These are phyloP conservation scores for Axis porcinus DNA, from an alignment of 2,113 vertebrate species.

Conservation along the genomic window DNA sequence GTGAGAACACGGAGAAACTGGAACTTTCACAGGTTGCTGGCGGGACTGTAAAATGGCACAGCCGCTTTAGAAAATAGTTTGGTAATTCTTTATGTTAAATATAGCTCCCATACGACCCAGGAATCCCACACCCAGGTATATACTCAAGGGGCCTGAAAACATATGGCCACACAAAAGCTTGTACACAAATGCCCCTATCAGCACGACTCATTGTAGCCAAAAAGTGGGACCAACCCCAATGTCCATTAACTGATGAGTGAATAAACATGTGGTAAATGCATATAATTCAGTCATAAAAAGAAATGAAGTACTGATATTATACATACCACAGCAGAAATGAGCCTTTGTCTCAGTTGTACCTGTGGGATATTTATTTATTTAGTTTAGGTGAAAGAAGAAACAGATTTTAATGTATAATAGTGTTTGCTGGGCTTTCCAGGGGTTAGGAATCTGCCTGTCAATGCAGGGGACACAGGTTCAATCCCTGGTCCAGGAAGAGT, in stretches of 20 bases:
- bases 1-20: neutral
- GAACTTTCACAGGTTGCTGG: neutral
- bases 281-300: neutral
- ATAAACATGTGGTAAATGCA: neutral
- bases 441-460: neutral
- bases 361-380: neutral
- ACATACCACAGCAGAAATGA: neutral
- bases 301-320: neutral
- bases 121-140: neutral
- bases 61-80: neutral
- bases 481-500: neutral
- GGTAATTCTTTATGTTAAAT: neutral
- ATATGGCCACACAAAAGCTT: neutral
- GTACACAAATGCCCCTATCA: neutral
- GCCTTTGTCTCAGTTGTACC: neutral
- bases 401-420: neutral
- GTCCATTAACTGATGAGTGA: neutral
- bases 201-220: neutral
- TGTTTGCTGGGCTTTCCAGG: neutral
- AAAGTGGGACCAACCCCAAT: neutral
- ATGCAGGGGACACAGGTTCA: neutral
- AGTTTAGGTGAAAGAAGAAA: neutral
- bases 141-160: neutral
- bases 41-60: neutral
- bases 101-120: neutral